Conservation (phyloP, 2,888 invertebrate genomes). For the Scrobipalpa atriplicella region DNA sequence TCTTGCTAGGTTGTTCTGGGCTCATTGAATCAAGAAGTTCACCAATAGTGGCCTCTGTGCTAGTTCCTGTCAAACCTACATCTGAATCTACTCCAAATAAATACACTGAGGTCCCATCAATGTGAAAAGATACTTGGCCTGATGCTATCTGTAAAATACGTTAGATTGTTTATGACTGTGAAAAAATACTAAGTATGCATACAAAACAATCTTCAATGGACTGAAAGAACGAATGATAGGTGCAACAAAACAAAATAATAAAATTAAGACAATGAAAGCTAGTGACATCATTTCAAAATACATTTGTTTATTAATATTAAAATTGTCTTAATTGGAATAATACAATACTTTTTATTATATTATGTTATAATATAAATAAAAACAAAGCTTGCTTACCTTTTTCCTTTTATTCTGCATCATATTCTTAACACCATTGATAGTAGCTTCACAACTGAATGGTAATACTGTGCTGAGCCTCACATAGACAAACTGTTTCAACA, state of each 20-base stretch:
- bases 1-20: constrained; percentile 70
- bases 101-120: constrained; percentile 85
- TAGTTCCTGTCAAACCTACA: constrained; percentile 79
- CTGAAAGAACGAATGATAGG: too few species aligned
- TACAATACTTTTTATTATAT: too few species aligned
- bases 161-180: not conserved
- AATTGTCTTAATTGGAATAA: too few species aligned
- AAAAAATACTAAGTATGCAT: too few species aligned
- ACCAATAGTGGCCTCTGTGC: constrained; percentile 77
- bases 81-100: constrained; percentile 85
- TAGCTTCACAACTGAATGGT: constrained; percentile 85
- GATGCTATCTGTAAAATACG: constrained; percentile 81
- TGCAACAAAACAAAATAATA: too few species aligned
- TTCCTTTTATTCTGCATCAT: constrained; percentile 85
- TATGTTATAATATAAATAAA: too few species aligned
- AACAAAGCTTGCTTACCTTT: constrained; percentile 71
- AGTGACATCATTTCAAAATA: too few species aligned
- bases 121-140: constrained; percentile 88
- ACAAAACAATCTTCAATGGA: too few species aligned
- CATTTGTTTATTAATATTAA: too few species aligned
- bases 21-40: constrained; percentile 74
- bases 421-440: constrained; percentile 82
- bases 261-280: too few species aligned
- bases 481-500: constrained; percentile 87
- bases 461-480: constrained; percentile 86